phyloP scores from a whole-genome alignment of 53 echinoderm and acorn worm species.

The Holothuria scabra region DNA sequence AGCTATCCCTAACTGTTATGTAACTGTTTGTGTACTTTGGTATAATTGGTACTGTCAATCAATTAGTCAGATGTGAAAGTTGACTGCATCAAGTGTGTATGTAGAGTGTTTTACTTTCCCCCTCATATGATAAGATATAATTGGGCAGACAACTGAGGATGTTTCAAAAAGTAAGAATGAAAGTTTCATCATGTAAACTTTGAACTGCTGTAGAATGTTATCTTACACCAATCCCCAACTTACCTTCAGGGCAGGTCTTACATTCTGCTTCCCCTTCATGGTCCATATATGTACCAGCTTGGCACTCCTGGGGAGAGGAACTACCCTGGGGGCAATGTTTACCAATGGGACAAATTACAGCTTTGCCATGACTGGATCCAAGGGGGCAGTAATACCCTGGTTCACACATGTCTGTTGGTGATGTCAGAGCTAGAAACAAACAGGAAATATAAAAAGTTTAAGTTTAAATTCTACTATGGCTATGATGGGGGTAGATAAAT shows the following conservation, averaged over 20 bases:
- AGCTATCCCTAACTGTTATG: no score
- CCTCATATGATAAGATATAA: no score
- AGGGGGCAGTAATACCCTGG: constrained; percentile 92
- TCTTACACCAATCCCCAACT: not conserved
- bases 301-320: constrained; percentile 84
- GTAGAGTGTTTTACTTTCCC: no score
- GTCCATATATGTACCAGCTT: constrained; percentile 84
- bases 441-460: not conserved
- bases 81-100: no score
- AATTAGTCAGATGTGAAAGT: no score
- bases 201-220: no score
- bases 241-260: constrained; percentile 92
- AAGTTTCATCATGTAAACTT: no score
- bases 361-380: constrained; percentile 64
- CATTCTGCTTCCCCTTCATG: constrained; percentile 86
- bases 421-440: constrained; percentile 65
- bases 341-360: constrained; percentile 85
- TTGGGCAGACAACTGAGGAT: no score
- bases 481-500: no score
- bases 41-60: no score
- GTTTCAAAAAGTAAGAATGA: no score
- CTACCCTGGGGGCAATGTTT: constrained; percentile 94
- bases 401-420: constrained; percentile 76
- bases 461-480: not conserved
- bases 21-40: no score